Evolutionary conservation across 2,888 invertebrate genomes (phyloP).

Genomic region (Drosophila mimica): DNA sequence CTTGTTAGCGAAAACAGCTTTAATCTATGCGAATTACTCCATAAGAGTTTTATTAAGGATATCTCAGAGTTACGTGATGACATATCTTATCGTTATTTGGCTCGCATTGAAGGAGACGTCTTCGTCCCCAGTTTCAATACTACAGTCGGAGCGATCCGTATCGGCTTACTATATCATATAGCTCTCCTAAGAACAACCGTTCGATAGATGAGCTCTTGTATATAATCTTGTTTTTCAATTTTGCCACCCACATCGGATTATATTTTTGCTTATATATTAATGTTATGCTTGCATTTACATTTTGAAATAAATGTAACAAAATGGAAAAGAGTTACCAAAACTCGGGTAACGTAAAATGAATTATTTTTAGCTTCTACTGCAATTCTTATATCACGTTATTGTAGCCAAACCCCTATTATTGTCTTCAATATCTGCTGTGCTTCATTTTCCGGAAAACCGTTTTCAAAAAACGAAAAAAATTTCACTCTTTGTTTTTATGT

Average conservation of each 20-base stretch:
- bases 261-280: neutral
- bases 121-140: neutral
- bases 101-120: neutral
- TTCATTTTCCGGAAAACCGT: neutral
- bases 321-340: no score
- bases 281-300: neutral
- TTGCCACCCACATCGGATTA: neutral
- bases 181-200: neutral
- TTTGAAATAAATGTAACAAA: neutral
- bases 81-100: neutral
- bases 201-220: no score
- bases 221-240: neutral
- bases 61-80: neutral
- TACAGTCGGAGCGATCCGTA: neutral
- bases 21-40: slow-evolving; percentile 49
- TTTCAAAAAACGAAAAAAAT: neutral
- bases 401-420: neutral
- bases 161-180: neutral
- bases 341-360: neutral
- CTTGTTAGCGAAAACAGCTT: slow-evolving; percentile 41
- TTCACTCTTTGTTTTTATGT: neutral
- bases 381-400: neutral
- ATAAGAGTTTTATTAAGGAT: slow-evolving; percentile 6
- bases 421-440: neutral
- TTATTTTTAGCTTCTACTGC: neutral